These are phyloP conservation scores for Hyperoplus immaculatus DNA, from an alignment of 2,797 vertebrate species.

Conservation along the genomic window DNA sequence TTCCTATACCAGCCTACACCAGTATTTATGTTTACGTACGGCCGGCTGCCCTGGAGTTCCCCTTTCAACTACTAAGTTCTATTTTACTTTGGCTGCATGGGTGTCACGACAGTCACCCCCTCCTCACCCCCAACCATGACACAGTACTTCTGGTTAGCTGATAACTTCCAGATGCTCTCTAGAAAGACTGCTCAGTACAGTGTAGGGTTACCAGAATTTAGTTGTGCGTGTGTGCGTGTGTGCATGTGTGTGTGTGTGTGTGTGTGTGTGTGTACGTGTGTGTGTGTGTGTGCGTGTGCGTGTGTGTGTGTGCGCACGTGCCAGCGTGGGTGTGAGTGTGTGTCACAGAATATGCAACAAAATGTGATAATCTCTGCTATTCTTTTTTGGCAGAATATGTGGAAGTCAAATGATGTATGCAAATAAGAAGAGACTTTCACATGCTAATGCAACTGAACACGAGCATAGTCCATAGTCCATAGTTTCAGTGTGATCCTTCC, in stretches of 20 bases:
- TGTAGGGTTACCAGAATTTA: slow-evolving; percentile 24
- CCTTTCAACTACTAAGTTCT: not conserved
- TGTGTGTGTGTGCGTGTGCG: too few relatives aligned
- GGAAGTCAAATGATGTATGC: slow-evolving; percentile 22
- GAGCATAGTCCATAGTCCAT: slow-evolving; percentile 3
- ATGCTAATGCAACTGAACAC: not conserved
- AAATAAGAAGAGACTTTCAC: slow-evolving; percentile 9
- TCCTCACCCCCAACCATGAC: slow-evolving; percentile 42
- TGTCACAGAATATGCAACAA: slow-evolving; percentile 7
- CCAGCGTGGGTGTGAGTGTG: too few relatives aligned
- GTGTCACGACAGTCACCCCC: slow-evolving; percentile 9
- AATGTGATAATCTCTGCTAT: slow-evolving; percentile 14
- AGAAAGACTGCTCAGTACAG: slow-evolving; percentile 33
- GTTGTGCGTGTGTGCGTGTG: not conserved
- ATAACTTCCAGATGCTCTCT: slow-evolving; percentile 76
- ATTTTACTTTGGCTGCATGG: not conserved
- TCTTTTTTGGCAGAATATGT: slow-evolving; percentile 22
- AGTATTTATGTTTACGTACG: not conserved
- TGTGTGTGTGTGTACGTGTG: too few relatives aligned
- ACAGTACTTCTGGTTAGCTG: slow-evolving; percentile 37
- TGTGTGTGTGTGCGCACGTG: too few relatives aligned
- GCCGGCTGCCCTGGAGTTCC: not conserved
- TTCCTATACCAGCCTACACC: not conserved
- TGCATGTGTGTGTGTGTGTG: not conserved
- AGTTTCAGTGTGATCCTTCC: not conserved